Evolutionary conservation across 2,797 vertebrate species (phyloP).

Genomic region (Glossophaga mutica): DNA sequence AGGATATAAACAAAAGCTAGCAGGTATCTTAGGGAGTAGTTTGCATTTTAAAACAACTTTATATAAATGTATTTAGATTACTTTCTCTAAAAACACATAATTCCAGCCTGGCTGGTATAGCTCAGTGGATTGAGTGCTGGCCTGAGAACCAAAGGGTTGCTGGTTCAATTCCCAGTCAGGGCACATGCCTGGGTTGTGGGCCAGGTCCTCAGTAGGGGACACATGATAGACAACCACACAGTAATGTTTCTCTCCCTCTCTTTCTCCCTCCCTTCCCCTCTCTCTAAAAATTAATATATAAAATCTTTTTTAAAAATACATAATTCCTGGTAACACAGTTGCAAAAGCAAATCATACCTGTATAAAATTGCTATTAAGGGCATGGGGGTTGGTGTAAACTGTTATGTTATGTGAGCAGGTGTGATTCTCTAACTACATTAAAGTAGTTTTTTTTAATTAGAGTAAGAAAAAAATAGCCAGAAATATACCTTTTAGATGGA

Average conservation of each 20-base stretch:
- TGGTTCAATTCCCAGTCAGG: too few relatives aligned
- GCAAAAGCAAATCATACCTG: background rate
- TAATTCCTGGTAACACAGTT: background rate
- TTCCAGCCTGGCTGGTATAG: too few relatives aligned
- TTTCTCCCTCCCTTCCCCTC: too few relatives aligned
- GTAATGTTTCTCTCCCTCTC: too few relatives aligned
- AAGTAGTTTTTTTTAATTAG: background rate
- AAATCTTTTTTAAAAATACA: background rate
- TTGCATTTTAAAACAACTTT: slow-evolving; percentile 11
- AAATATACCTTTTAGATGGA: background rate
- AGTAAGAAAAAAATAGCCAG: background rate
- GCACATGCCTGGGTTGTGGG: too few relatives aligned
- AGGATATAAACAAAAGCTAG: background rate
- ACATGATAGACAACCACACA: too few relatives aligned
- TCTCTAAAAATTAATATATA: too few relatives aligned
- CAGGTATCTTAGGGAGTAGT: background rate
- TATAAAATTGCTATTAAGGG: background rate
- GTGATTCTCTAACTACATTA: background rate
- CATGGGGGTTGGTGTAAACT: background rate
- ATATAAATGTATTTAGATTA: background rate
- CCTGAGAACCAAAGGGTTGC: too few relatives aligned
- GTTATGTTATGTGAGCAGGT: background rate
- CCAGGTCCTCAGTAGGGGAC: too few relatives aligned
- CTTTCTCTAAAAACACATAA: background rate
- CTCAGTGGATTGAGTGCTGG: too few relatives aligned